Evolutionary conservation across 2,888 invertebrate species (phyloP).

Genomic region (Teleiodes luculella): DNA sequence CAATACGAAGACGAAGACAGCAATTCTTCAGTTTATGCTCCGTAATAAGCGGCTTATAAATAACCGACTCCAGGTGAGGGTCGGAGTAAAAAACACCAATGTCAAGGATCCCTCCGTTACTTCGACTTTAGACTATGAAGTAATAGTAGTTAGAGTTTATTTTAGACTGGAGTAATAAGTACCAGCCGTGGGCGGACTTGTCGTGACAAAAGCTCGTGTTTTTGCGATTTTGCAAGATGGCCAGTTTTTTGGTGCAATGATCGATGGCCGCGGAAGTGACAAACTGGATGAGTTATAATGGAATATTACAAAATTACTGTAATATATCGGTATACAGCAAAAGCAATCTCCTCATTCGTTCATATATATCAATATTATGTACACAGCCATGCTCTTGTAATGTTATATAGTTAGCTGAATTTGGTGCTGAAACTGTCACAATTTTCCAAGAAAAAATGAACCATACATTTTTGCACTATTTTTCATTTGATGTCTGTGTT

Average conservation of each 20-base stretch:
- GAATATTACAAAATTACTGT: background rate
- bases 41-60: background rate
- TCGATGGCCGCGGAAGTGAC: background rate
- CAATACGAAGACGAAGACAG: background rate
- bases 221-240: slow-evolving; percentile 19
- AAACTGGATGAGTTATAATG: background rate
- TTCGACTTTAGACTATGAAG: slow-evolving; percentile 24
- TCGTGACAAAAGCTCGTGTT: slow-evolving; percentile 34
- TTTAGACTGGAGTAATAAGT: slow-evolving; percentile 28
- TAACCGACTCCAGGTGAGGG: slow-evolving; percentile 14
- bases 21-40: background rate
- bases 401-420: too few species aligned
- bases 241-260: background rate
- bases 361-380: too few species aligned
- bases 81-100: slow-evolving; percentile 34
- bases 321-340: too few species aligned
- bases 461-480: too few species aligned
- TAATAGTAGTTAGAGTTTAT: slow-evolving; percentile 23
- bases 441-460: too few species aligned
- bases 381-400: too few species aligned
- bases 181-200: slow-evolving; percentile 34
- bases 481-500: too few species aligned
- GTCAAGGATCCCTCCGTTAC: slow-evolving; percentile 35
- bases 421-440: too few species aligned
- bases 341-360: too few species aligned